phyloP scores from a whole-genome alignment of 2,888 invertebrate genomes.

The Sicus ferrugineus region DNA sequence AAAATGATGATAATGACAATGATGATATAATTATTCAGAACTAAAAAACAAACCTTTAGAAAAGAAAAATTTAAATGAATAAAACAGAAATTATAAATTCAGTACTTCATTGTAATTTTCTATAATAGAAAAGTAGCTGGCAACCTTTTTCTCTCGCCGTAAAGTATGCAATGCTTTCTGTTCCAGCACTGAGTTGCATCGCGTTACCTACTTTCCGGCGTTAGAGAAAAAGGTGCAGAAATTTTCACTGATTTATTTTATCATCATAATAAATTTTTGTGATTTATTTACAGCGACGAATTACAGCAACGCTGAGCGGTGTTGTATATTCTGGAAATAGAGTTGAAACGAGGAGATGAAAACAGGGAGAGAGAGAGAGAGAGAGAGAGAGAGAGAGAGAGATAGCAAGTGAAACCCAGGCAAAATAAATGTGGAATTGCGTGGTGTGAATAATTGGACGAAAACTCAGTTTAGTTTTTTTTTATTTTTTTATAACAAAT shows the following conservation, averaged over 20 bases:
- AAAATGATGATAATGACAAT: too few species aligned
- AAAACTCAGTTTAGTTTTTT: too few species aligned
- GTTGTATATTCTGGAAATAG: neutral
- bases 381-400: neutral
- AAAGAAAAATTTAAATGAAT: too few species aligned
- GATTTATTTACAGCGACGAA: conserved; percentile 55
- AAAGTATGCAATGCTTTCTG: conserved; percentile 43
- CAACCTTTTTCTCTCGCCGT: conserved; percentile 35
- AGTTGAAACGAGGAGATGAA: neutral
- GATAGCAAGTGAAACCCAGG: neutral
- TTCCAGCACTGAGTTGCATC: neutral
- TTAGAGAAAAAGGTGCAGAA: conserved; percentile 11
- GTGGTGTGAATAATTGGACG: too few species aligned
- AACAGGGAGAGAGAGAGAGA: neutral
- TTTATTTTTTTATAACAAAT: too few species aligned
- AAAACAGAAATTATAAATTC: too few species aligned
- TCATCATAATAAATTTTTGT: conserved; percentile 64
- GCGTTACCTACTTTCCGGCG: conserved; percentile 36
- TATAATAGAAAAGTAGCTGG: neutral
- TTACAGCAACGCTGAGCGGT: neutral
- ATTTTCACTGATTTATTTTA: conserved; percentile 56
- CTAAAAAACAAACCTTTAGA: too few species aligned
- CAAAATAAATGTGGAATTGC: too few species aligned
- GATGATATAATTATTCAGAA: too few species aligned
- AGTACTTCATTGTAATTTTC: neutral